These are phyloP conservation scores for Narcine bancroftii DNA, from an alignment of 2,113 vertebrate species.

Conservation along the genomic window DNA sequence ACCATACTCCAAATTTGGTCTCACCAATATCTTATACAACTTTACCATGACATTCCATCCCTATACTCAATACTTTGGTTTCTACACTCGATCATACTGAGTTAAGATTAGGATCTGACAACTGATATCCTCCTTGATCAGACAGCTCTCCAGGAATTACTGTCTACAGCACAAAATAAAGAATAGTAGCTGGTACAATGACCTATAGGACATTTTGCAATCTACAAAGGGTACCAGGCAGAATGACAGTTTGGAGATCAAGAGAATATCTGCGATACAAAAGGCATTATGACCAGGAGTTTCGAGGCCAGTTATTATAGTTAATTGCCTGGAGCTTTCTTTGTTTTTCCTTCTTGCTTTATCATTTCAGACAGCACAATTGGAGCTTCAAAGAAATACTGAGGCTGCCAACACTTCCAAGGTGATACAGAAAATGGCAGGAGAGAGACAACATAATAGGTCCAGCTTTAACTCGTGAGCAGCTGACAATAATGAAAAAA, in stretches of 20 bases:
- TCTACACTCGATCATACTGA: no score
- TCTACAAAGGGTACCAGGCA: neutral
- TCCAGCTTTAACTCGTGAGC: neutral
- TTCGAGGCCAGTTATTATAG: neutral
- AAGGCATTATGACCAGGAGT: neutral
- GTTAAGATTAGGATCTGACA: no score
- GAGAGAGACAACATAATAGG: neutral
- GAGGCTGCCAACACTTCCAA: neutral
- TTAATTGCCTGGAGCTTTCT: neutral
- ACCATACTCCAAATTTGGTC: no score
- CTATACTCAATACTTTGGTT: no score
- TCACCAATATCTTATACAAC: no score
- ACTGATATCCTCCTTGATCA: neutral
- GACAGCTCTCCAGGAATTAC: neutral
- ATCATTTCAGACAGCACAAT: neutral
- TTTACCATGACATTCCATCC: no score
- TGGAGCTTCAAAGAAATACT: neutral
- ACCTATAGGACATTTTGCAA: neutral
- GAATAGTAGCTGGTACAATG: neutral
- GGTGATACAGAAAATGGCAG: neutral
- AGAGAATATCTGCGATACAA: neutral
- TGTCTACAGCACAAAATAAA: neutral
- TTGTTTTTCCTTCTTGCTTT: neutral
- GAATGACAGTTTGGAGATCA: neutral
- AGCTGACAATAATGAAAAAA: neutral